Percentiles rank a stretch among this genome's conserved stretches.
phyloP scores from a whole-genome alignment of 2,888 invertebrate genomes.

The Apamea anceps region DNA sequence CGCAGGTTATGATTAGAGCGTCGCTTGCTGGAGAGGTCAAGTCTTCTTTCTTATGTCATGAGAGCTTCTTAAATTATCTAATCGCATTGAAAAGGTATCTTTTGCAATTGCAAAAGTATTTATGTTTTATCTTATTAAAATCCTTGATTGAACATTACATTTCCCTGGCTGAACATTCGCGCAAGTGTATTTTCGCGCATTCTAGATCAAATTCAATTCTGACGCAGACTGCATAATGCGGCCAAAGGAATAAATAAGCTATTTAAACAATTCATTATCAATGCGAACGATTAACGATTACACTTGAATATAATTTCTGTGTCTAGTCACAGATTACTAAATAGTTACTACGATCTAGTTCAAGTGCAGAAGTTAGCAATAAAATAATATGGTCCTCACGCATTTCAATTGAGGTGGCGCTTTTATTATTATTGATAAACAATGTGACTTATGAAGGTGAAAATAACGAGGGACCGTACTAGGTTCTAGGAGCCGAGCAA shows the following conservation, averaged over 20 bases:
- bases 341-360: too few species aligned
- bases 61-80: too few species aligned
- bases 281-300: background rate
- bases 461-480: too few species aligned
- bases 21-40: background rate
- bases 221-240: background rate
- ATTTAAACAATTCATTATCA: too few species aligned
- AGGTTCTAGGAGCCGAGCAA: too few species aligned
- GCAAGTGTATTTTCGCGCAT: too few species aligned
- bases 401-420: slow-evolving; percentile 14
- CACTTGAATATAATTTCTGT: slow-evolving; percentile 22
- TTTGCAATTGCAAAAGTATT: background rate
- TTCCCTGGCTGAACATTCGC: too few species aligned
- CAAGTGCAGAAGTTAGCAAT: slow-evolving; percentile 40
- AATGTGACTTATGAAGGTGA: slow-evolving; percentile 2
- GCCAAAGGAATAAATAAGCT: too few species aligned
- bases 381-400: slow-evolving; percentile 15
- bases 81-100: background rate
- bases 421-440: slow-evolving; percentile 4
- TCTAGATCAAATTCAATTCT: background rate
- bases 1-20: background rate
- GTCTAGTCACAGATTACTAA: too few species aligned
- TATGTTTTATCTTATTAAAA: slow-evolving; percentile 23
- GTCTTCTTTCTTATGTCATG: background rate
- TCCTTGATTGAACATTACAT: background rate